Base-by-base conservation (phyloP, 2,113 vertebrate species). In the Cebus imitator region DNA sequence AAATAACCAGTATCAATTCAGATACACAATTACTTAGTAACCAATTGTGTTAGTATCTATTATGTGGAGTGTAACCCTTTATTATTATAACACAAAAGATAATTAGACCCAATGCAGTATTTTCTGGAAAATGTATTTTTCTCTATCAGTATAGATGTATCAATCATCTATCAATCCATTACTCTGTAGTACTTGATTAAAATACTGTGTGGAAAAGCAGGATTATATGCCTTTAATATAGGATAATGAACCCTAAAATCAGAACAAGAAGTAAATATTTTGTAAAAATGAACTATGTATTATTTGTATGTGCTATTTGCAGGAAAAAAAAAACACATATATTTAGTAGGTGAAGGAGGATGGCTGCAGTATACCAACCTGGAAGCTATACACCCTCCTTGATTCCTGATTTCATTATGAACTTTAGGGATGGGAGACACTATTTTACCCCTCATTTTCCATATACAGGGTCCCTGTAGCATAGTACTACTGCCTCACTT, bases 251-350 rank as follows among this genome's bases (percentile, higher is more conserved):
- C 8, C 17, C 52, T 88, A 70, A 81, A 37, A 81, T 82, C 57
- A 90, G 52, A 94, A 92, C 73, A 70, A 89, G 37, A 32, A 7
- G 7, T 25, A 35, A 0, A 35, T 2, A 57, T 23, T 85, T 85
- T 94, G 1, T 68, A n/a, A 52, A 89, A 87, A 66, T 66, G 43
- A 14, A 78, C 68, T 52, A 37, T 11, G 57, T 81, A 61, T 72
- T 87, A 75, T 72, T 90, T 95, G 50, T 93, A 48, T 32, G 4
- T 45, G 58, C 21, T 95, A n/a, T 79, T 61, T 95, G 12, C 6
- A 90, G 72, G 55, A 81, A 92, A 82, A 79, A 5, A 79, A 3
- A 6, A 43, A n/a, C 17, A 66, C 3, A 70, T 43, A 70, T 45
- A 82, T 83, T 52, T 87, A 87, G 61, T 66, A 89, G 40, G 17